Conservation (phyloP, 2,888 invertebrate genomes). For the Agriopis marginaria region DNA sequence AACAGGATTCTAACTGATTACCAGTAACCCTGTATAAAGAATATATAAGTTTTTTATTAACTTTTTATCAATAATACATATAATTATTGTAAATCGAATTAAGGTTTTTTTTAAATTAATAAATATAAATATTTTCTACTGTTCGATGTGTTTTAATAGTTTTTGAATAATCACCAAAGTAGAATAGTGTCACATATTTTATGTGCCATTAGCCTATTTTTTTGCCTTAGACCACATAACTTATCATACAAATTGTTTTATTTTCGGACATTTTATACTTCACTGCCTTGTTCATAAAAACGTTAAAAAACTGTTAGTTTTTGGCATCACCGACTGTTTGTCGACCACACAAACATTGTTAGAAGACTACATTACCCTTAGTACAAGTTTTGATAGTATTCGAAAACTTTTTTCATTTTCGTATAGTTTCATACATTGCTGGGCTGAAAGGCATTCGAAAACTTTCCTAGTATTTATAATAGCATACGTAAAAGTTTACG, state of each 20-base stretch:
- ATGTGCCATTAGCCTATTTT: neutral
- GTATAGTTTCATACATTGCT: too few relatives aligned
- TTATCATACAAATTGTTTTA: neutral
- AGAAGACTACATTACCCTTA: too few relatives aligned
- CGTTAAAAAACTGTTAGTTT: neutral
- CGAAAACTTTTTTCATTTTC: too few relatives aligned
- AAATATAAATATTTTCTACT: neutral
- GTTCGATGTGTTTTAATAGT: neutral
- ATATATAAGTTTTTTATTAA: neutral
- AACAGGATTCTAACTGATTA: too few relatives aligned
- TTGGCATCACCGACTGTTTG: neutral
- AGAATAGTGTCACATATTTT: neutral
- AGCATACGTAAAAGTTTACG: too few relatives aligned
- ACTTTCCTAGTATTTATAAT: too few relatives aligned
- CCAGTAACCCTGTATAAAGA: too few relatives aligned
- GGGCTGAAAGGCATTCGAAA: too few relatives aligned
- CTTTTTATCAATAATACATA: neutral
- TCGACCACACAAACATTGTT: too few relatives aligned
- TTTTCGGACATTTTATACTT: conserved; percentile 3
- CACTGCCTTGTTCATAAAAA: neutral
- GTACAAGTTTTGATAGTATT: too few relatives aligned
- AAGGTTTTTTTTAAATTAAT: neutral
- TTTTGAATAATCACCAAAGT: conserved; percentile 24
- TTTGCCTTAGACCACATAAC: conserved; percentile 21
- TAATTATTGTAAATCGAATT: neutral